Evolutionary conservation across 2,888 invertebrate genomes (phyloP), one percentile per base, ranked within the genome.

Genomic region (Andrena camellia): DNA sequence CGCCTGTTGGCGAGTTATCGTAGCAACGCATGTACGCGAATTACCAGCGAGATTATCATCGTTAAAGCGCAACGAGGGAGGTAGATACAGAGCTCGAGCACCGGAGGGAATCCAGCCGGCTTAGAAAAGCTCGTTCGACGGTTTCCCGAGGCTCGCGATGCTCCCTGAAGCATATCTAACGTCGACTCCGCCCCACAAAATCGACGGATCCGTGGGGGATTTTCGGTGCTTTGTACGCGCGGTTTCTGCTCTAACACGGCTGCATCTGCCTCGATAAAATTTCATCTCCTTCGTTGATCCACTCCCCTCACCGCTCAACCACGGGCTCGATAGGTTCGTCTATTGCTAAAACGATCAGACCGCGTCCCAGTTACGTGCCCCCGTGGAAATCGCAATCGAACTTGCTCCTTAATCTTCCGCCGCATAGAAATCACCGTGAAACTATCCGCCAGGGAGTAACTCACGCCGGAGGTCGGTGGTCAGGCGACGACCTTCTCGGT

Each of bases 81-180:
- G 71, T 68, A 77, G 75, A 74, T 74, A 78, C 73, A 86, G 72
- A 80, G 69, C 72, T 81, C 54, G 57, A 20, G 2, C 20, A 69
- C 82, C 67, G 10, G 42, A 74, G 71, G 77, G 81, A 70, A 76
- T 67, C 67, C 70, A 71, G 48, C 59, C 78, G 75, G 82, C 86
- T 83, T 79, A 78, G 88, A 88, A 84, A 82, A 64, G 84, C 78
- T 88, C 80, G 80, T 86, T 82, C 86, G 82, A 83, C 73, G 78
- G 80, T 81, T 88, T 64, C 85, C 79, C 73, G 67, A 81, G 81
- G 78, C 80, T 83, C 69, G 76, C 79, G 84, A 86, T 89, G 86
- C 68, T 88, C 78, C 85, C 79, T 64, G 80, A 86, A 88, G 89
- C 89, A 88, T 88, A 81, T 86, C 89, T 84, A 89, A 87, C 88